Base-by-base conservation (phyloP, 2,797 vertebrate genomes). In the Oreortyx pictus region DNA sequence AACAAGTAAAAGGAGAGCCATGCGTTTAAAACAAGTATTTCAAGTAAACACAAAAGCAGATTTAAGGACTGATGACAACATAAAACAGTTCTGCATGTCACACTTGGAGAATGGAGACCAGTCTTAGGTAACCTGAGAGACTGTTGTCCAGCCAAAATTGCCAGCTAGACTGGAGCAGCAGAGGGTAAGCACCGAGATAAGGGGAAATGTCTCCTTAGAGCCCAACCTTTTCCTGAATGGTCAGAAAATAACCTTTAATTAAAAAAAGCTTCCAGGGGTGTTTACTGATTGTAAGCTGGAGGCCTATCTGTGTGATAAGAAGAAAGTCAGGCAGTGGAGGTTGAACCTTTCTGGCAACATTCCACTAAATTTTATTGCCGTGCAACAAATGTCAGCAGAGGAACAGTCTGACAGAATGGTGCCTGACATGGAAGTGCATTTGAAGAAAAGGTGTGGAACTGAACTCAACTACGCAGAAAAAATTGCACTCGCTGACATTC, bases 181-280 rank as follows among this genome's bases (percentile, higher is more conserved):
- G 46, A 11, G 14, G 3, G 2, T 84, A 44, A 35, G n/a, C 13
- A 72, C n/a, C n/a, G 75, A 80, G 15, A n/a, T 65, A 68, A 89
- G 65, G 33, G 71, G 70, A 94, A 83, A 75, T n/a, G 25, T 83
- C 62, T 75, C 66, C 72, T 0, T 1, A 81, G 65, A 82, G n/a
- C 11, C 24, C 52, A 71, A 23, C 7, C 16, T 81, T 25, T 39
- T 81, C 85, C 76, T 81, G 62, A 94, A 93, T 90, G 82, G 70
- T 90, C 91, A 93, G 54, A 89, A 68, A 61, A 56, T 54, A 89
- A 94, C 44, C 33, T 94, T 89, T 75, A 93, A 65, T 5, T 92
- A 61, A 23, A 68, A 77, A 78, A 89, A 52, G n/a, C 49, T 89
- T 44, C 29, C 59, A 61, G 19, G 82, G 3, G 8, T 79, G 14